These are phyloP conservation scores for Ellobius talpinus DNA, from an alignment of 2,113 vertebrate species.

Conservation along the genomic window DNA sequence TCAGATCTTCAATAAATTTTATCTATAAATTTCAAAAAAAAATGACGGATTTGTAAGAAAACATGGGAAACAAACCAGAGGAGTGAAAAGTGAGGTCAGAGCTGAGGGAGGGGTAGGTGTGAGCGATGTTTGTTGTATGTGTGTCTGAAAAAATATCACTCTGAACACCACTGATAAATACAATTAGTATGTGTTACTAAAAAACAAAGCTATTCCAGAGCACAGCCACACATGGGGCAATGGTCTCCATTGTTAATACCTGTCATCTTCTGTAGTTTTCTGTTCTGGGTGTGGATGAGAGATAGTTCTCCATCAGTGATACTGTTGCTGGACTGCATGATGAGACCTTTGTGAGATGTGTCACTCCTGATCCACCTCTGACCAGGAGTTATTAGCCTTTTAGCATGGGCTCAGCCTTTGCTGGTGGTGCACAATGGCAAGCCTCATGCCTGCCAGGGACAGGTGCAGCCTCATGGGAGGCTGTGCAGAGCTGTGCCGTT, in stretches of 20 bases:
- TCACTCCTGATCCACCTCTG: not conserved
- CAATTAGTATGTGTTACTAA: not conserved
- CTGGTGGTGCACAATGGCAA: not conserved
- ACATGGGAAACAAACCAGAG: not conserved
- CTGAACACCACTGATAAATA: not conserved
- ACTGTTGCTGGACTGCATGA: not conserved
- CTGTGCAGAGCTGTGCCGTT: too few species aligned
- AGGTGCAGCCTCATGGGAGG: not conserved
- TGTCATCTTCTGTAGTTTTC: not conserved
- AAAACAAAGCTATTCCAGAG: not conserved
- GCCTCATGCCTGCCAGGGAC: not conserved
- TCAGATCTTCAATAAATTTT: too few species aligned
- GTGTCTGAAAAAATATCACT: not conserved
- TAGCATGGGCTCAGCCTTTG: not conserved
- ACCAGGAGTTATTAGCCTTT: slow-evolving; percentile 44
- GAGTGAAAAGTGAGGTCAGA: not conserved
- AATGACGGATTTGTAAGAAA: slow-evolving; percentile 11
- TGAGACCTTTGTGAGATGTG: slow-evolving; percentile 26
- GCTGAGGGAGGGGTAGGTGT: not conserved
- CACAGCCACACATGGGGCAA: not conserved
- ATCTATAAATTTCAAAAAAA: too few species aligned
- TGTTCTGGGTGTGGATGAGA: not conserved
- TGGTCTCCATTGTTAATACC: not conserved
- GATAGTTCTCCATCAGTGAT: accelerated
- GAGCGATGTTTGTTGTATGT: not conserved